These are phyloP conservation scores for Notodromas monacha DNA, from an alignment of 2,888 invertebrate species.

Conservation along the genomic window DNA sequence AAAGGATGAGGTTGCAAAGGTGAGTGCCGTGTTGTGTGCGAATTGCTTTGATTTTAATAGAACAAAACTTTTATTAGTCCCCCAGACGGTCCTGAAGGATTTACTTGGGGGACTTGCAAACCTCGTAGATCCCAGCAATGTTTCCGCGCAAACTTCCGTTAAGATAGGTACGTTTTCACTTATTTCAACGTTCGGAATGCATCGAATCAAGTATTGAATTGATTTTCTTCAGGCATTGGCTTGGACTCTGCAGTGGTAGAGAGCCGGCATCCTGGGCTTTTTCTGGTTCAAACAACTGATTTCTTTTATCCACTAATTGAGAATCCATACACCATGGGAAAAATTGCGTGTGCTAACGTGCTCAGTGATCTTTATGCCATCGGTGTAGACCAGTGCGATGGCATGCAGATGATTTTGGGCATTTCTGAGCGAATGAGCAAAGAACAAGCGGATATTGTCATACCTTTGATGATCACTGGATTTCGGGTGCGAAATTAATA, in stretches of 20 bases:
- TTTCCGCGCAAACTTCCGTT: no score
- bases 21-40: no score
- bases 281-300: slow-evolving; percentile 67
- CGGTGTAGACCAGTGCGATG: slow-evolving; percentile 18
- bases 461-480: slow-evolving; percentile 16
- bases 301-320: slow-evolving; percentile 71
- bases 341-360: slow-evolving; percentile 17
- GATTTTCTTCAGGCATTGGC: slow-evolving; percentile 34
- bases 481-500: not conserved
- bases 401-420: slow-evolving; percentile 17
- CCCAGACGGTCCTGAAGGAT: no score
- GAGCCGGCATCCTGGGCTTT: slow-evolving; percentile 45
- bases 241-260: slow-evolving; percentile 64
- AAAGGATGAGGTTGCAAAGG: no score
- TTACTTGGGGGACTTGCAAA: no score
- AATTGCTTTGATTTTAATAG: no score
- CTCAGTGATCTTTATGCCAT: slow-evolving; percentile 18
- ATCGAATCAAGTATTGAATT: no score
- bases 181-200: no score
- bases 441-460: slow-evolving; percentile 16
- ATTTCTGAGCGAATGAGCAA: slow-evolving; percentile 16
- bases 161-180: no score
- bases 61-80: no score
- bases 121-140: no score
- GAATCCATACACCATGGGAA: slow-evolving; percentile 65